A percentile compares a stretch with the other conserved stretches of the same genome.
Conservation (phyloP, 2,797 vertebrate genomes). For the Sebastes vulpes region DNA sequence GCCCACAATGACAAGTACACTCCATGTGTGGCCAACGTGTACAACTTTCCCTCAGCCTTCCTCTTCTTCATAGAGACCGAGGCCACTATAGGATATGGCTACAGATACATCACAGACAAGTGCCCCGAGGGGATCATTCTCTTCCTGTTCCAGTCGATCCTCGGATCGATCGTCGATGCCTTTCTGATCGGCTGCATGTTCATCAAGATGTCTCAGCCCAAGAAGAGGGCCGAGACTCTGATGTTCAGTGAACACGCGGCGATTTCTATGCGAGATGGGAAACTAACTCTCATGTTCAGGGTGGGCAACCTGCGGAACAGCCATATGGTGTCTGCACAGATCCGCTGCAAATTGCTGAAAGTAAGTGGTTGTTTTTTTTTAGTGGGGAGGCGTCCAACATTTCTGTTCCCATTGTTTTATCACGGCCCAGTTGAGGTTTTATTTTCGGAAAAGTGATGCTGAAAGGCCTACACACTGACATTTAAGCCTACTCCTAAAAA, state of each 20-base stretch:
- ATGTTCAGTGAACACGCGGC: conserved; percentile 98
- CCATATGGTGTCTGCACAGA: conserved; percentile 99
- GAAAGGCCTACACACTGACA: conserved; percentile 28
- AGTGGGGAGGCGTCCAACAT: neutral
- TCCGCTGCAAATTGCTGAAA: conserved; percentile 99
- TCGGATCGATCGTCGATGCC: conserved; percentile 98
- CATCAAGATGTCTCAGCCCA: conserved; percentile 99
- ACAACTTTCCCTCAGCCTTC: conserved; percentile 98
- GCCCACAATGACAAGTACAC: conserved; percentile 96
- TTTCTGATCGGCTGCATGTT: conserved; percentile 99
- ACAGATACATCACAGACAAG: conserved; percentile 98
- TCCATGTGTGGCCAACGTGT: conserved; percentile 98
- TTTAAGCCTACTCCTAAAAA: conserved; percentile 18
- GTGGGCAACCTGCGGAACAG: conserved; percentile 99
- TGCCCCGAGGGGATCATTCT: conserved; percentile 99
- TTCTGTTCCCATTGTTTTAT: neutral
- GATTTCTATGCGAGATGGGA: conserved; percentile 98
- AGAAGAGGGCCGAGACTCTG: conserved; percentile 97
- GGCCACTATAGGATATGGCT: conserved; percentile 97
- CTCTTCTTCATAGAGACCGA: conserved; percentile 99
- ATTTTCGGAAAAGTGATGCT: neutral
- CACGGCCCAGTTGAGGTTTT: neutral
- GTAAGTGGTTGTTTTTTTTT: conserved; percentile 82
- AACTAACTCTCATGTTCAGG: conserved; percentile 98
- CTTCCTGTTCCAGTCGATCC: conserved; percentile 98